Conservation (phyloP, 2,888 invertebrate species). For the Agriopis aurantiaria region DNA sequence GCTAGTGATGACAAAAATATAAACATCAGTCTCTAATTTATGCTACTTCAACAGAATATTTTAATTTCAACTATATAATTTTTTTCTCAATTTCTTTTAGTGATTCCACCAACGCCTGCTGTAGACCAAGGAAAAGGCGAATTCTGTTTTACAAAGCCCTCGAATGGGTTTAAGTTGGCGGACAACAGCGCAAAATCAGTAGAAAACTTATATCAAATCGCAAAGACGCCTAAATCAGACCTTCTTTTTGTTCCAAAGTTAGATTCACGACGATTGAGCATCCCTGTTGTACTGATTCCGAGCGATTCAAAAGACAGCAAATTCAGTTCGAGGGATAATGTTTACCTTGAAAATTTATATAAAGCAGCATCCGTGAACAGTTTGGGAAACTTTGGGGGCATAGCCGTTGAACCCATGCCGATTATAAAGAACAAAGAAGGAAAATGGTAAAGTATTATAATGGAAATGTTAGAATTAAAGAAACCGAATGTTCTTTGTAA, state of each 20-base stretch:
- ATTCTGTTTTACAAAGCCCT: conserved; percentile 68
- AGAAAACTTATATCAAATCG: conserved; percentile 70
- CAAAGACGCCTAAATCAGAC: conserved; percentile 65
- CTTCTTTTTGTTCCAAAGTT: conserved; percentile 74
- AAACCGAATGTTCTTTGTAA: conserved; percentile 24
- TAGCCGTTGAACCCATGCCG: conserved; percentile 78
- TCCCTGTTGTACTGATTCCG: conserved; percentile 76
- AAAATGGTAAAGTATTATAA: conserved; percentile 72
- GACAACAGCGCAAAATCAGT: conserved; percentile 69
- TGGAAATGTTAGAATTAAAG: conserved; percentile 18
- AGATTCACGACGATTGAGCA: conserved; percentile 73
- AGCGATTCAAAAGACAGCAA: conserved; percentile 67
- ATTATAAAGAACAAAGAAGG: conserved; percentile 82
- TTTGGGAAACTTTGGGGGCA: conserved; percentile 77
- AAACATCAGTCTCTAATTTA: neutral
- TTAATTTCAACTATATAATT: neutral
- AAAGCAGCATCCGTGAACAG: conserved; percentile 81
- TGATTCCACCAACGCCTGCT: conserved; percentile 81
- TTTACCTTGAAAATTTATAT: conserved; percentile 78
- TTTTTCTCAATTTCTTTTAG: conserved; percentile 48
- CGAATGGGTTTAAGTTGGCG: conserved; percentile 49
- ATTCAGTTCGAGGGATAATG: conserved; percentile 79
- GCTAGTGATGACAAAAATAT: neutral
- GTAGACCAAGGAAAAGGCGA: conserved; percentile 64
- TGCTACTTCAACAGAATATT: neutral